These are phyloP conservation scores for Paedocypris sp. DNA, from an alignment of 2,113 vertebrate genomes.

Conservation along the genomic window DNA sequence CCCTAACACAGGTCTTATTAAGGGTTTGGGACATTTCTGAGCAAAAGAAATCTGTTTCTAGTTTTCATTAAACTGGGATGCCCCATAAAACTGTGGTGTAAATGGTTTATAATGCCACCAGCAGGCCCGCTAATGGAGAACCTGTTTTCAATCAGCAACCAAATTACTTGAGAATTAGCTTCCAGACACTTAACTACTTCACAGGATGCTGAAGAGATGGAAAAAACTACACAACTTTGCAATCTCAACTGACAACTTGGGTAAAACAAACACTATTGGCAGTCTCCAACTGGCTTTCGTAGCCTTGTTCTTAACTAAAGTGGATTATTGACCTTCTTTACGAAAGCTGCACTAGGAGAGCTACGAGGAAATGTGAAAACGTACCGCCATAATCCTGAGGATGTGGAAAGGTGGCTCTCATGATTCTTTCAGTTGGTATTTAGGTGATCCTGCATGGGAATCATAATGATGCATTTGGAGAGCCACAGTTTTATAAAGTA, in stretches of 20 bases:
- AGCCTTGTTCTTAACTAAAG: background rate
- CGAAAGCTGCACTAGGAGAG: background rate
- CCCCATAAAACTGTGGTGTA: slow-evolving; percentile 58
- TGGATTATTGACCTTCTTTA: background rate
- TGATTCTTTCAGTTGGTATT: no score
- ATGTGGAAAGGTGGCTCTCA: no score
- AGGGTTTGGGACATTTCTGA: slow-evolving; percentile 36
- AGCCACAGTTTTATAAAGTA: no score
- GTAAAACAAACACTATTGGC: background rate
- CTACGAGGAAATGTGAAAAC: background rate
- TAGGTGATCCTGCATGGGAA: no score
- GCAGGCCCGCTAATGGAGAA: slow-evolving; percentile 57
- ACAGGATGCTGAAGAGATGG: slow-evolving; percentile 16
- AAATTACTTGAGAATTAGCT: slow-evolving; percentile 60
- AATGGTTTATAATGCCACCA: slow-evolving; percentile 67
- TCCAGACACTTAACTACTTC: slow-evolving; percentile 49
- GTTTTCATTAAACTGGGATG: slow-evolving; percentile 47
- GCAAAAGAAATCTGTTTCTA: slow-evolving; percentile 56
- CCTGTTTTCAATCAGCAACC: slow-evolving; percentile 70
- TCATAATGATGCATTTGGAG: no score
- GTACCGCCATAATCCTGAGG: no score
- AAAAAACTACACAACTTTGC: background rate
- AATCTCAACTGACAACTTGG: background rate
- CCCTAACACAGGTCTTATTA: background rate
- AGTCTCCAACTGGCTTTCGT: background rate